Evolutionary conservation across 2,888 invertebrate genomes (phyloP), one percentile per base, ranked within the genome.

Genomic region (Drosophila tripunctata): DNA sequence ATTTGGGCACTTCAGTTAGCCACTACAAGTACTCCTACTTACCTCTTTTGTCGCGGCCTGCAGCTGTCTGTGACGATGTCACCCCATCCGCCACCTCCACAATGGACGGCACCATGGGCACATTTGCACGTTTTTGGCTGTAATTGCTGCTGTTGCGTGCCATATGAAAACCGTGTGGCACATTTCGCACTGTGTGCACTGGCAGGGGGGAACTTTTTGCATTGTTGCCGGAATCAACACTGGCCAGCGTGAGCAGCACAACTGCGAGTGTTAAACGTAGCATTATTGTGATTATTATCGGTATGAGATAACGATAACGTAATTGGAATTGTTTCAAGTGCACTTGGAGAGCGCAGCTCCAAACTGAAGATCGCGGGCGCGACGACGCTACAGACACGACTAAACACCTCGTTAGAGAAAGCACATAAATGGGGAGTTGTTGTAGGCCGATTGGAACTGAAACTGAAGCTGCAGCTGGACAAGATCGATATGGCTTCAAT

Each of bases 211-310:
- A 40, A 30, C 58, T 61, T 38, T 27, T 8, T 6, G 27, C 27
- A 27, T 76, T 84, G 12, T 81, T 69, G 52, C 86, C 87, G 55
- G 88, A 85, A 57, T 84, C 85, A 68, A 87, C 86, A 67, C 75
- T 86, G 65, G 63, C 75, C 83, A 88, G 45, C 50, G 75, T 68
- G 38, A 85, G 19, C 50, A 87, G 70, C 61, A 82, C 63, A 30
- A 75, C 44, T 33, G 83, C 43, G 12, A 82, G 58, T 51, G 82
- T 73, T 40, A 68, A 22, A 27, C 76, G 87, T 61, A 74, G 54
- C 88, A 88, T 85, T 63, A 45, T 88, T 60, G n/a, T n/a, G n/a
- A n/a, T n/a, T n/a, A 77, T 54, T 47, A 40, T 50, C 31, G 33
- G 10, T 24, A n/a, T n/a, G n/a, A n/a, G n/a, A n/a, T 51, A 4